Evolutionary conservation across 1,140 invertebrate genomes (phyloP).

Genomic region (Venustaconcha ellipsiformis): DNA sequence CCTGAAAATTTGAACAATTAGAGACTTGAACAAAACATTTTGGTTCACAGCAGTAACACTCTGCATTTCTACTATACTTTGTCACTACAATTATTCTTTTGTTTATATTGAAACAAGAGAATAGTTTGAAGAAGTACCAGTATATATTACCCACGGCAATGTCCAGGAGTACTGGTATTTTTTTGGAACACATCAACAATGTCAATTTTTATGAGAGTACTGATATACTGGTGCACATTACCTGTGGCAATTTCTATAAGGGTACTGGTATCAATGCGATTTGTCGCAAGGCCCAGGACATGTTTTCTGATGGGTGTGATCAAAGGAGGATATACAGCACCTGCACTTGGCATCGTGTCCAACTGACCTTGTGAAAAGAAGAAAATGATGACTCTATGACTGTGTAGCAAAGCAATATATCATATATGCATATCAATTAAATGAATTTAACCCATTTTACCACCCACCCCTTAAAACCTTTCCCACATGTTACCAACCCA

Average conservation of each 20-base stretch:
- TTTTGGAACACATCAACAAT: not conserved
- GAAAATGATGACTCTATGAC: no score
- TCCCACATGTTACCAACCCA: no score
- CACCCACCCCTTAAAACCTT: no score
- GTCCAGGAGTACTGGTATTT: not conserved
- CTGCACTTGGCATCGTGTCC: conserved; percentile 68
- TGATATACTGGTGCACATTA: conserved; percentile 8
- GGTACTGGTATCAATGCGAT: conserved; percentile 61
- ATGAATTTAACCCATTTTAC: no score
- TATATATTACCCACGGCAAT: not conserved
- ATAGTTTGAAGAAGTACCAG: not conserved
- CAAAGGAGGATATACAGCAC: conserved; percentile 64
- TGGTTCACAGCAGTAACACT: no score
- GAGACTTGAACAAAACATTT: no score
- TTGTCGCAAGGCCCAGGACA: conserved; percentile 46
- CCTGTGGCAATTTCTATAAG: conserved; percentile 62
- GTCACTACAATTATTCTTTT: not conserved
- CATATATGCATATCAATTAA: no score
- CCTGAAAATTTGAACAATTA: no score
- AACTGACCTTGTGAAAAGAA: no score
- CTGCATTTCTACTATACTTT: no score
- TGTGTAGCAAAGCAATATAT: no score
- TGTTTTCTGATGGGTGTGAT: conserved; percentile 61
- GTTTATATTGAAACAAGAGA: not conserved
- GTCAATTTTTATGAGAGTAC: not conserved